A percentile compares a stretch with the other conserved stretches of the same genome.
phyloP scores from a whole-genome alignment of 2,888 invertebrate genomes.

The Tenthredo amoena region DNA sequence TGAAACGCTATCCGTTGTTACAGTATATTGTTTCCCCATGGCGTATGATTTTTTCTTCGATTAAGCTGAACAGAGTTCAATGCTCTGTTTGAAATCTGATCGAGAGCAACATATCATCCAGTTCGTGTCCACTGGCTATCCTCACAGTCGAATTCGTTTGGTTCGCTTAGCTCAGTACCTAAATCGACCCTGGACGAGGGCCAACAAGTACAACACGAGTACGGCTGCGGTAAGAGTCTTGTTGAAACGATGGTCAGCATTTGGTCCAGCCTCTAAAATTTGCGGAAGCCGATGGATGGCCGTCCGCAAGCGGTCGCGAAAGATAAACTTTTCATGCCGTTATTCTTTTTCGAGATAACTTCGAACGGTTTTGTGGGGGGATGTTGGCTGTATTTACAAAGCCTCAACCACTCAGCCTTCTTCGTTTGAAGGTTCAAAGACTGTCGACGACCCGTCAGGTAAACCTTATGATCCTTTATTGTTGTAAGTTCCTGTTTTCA shows the following conservation, averaged over 20 bases:
- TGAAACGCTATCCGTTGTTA: not conserved
- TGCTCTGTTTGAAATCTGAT: conserved; percentile 8
- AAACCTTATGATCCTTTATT: conserved; percentile 20
- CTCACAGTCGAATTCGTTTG: not conserved
- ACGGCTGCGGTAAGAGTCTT: not conserved
- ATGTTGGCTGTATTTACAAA: not conserved
- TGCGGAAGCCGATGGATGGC: not conserved
- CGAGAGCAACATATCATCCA: not conserved
- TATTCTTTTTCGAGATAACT: conserved; percentile 20
- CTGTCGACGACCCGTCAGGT: conserved; percentile 8
- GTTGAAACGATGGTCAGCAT: not conserved
- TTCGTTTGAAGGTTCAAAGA: conserved; percentile 15
- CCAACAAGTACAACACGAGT: conserved; percentile 58
- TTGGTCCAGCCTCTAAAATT: not conserved
- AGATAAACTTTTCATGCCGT: conserved; percentile 30
- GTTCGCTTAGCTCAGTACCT: conserved; percentile 68
- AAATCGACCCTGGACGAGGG: conserved; percentile 61
- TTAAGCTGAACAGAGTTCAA: not conserved
- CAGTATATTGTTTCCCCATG: not conserved
- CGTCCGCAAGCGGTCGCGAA: not conserved
- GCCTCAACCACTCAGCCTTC: not conserved
- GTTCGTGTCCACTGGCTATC: not conserved
- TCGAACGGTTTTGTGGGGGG: not conserved
- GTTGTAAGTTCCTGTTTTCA: not conserved
- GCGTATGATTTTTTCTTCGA: not conserved